Evolutionary conservation across 2,113 vertebrate species (phyloP).

Genomic region (Hippocampus zosterae): DNA sequence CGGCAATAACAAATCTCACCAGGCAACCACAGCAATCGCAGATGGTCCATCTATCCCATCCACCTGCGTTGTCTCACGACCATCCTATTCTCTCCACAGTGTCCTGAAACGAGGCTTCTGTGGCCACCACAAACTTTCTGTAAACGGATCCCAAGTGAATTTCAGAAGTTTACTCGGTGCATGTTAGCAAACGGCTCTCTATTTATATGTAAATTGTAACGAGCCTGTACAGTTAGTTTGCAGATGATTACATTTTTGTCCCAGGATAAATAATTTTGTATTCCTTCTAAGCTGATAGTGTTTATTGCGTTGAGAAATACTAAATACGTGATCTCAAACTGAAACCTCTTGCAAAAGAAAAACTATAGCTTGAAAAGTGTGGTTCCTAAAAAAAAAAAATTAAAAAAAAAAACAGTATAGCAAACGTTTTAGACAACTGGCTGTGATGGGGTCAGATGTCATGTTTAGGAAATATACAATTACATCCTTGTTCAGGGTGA

Average conservation of each 20-base stretch:
- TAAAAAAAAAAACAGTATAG: conserved; percentile 21
- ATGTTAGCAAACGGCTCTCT: no score
- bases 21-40: no score
- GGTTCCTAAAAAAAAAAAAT: conserved; percentile 19
- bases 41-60: no score
- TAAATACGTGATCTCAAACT: no score
- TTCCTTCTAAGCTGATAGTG: neutral
- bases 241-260: neutral
- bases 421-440: conserved; percentile 48
- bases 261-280: neutral
- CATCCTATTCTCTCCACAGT: no score
- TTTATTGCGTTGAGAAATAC: no score
- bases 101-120: no score
- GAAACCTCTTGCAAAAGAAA: neutral
- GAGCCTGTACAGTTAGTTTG: conserved; percentile 1
- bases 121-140: no score
- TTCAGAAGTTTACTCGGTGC: neutral
- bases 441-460: conserved; percentile 48
- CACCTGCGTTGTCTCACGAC: no score
- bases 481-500: conserved; percentile 51
- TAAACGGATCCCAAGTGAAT: no score
- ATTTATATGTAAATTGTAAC: neutral
- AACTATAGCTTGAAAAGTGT: neutral
- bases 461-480: conserved; percentile 63
- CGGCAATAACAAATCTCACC: no score